phyloP scores from a whole-genome alignment of 2,888 invertebrate genomes.

The Anodontia alba region DNA sequence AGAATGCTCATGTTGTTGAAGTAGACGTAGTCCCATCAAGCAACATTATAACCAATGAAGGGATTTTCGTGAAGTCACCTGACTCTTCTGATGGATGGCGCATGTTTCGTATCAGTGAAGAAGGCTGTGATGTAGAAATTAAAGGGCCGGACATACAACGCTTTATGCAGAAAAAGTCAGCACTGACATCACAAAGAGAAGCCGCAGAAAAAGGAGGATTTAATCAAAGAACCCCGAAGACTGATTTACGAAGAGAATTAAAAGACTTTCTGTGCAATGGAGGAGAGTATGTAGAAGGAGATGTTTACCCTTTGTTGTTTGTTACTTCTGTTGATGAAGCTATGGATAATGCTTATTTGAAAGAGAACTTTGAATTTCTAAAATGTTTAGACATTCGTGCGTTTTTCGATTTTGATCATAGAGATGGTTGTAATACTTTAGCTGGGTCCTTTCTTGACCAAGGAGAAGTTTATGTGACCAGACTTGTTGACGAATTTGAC shows the following conservation, averaged over 20 bases:
- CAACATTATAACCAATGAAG: not conserved
- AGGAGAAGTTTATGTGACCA: not conserved
- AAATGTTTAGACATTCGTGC: slow-evolving; percentile 11
- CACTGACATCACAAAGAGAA: not conserved
- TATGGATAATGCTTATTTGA: not conserved
- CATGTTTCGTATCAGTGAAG: not conserved
- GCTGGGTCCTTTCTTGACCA: not conserved
- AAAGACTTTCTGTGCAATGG: slow-evolving; percentile 34
- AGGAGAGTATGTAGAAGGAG: slow-evolving; percentile 9
- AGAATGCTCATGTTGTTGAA: slow-evolving; percentile 20
- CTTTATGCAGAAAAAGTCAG: not conserved
- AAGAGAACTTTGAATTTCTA: slow-evolving; percentile 15
- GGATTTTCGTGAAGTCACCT: slow-evolving; percentile 16
- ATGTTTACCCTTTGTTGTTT: slow-evolving; percentile 32
- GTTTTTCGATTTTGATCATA: slow-evolving; percentile 30
- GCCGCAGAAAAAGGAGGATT: not conserved
- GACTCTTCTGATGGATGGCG: not conserved
- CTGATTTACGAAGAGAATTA: slow-evolving; percentile 17
- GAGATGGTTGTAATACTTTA: not conserved
- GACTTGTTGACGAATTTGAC: slow-evolving; percentile 27
- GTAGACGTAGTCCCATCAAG: slow-evolving; percentile 27
- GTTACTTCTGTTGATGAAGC: not conserved
- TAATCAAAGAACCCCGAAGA: not conserved
- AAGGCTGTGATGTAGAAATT: not conserved
- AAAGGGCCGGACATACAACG: not conserved